Evolutionary conservation across 2,113 vertebrate species (phyloP), one percentile per base, ranked within the genome.

Genomic region (Micronycteris hirsuta): DNA sequence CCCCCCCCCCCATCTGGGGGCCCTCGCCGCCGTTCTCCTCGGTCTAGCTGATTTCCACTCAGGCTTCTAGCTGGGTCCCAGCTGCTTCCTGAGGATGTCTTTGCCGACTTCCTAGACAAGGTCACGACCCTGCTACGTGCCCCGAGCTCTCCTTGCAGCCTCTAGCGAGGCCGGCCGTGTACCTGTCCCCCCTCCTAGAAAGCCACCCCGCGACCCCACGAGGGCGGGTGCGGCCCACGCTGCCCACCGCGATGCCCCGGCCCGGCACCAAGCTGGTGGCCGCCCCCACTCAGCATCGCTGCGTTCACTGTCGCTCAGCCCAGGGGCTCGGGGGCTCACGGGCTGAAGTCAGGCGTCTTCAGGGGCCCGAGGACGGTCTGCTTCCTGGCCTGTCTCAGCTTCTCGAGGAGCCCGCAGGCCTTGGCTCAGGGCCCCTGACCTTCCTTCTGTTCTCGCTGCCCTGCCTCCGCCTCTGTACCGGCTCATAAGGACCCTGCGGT

Each of bases 201-300:
- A 17, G 36, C 26, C 20, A 5, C 9, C 26, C n/a, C n/a, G n/a
- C n/a, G n/a, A n/a, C n/a, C n/a, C 38, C 19, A 7, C 0, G 4
- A 33, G 43, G 76, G 82, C 10, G 2, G 38, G 58, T 7, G 38
- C 7, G 0, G 19, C 3, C 20, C 11, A 1, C 14, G 12, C 4
- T 0, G 5, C 3, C 41, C 15, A 1, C 41, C 5, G 47, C 77
- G 54, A 14, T 5, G 0, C 3, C 31, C 41, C 3, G 1, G 92
- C 24, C n/a, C 7, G 3, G 80, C 4, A 0, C 38, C 0, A 0
- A 0, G 16, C 0, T 5, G 41, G 49, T 4, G 8, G 43, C 20
- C 0, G 0, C 1, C 1, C 12, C 38, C 2, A 9, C 28, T 45
- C 7, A 7, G 31, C 0, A 1, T 22, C 1, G 0, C 13, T 2